phyloP scores from a whole-genome alignment of 2,113 vertebrate genomes.

The Aptenodytes forsteri region DNA sequence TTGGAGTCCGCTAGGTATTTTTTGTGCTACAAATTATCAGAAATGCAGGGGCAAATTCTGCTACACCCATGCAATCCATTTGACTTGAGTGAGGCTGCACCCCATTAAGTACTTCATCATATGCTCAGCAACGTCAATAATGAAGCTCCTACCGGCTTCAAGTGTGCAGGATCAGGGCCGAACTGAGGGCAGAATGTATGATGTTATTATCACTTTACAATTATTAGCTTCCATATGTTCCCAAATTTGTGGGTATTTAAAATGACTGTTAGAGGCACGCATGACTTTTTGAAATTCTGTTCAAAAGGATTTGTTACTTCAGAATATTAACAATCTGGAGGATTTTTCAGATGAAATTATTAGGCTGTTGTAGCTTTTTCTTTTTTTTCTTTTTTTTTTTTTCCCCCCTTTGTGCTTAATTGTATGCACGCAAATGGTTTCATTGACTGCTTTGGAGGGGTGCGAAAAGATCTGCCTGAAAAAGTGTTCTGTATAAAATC shows the following conservation, averaged over 20 bases:
- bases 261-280: neutral
- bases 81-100: neutral
- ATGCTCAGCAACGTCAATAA: neutral
- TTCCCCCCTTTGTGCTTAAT: neutral
- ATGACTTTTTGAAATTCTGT: neutral
- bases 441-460: slow-evolving; percentile 52
- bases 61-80: neutral
- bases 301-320: neutral
- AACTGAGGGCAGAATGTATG: neutral
- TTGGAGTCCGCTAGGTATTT: neutral
- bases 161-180: fast-evolving
- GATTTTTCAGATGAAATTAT: neutral
- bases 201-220: neutral
- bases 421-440: slow-evolving; percentile 33
- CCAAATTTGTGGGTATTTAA: neutral
- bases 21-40: neutral
- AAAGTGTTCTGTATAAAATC: slow-evolving; percentile 54
- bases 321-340: neutral
- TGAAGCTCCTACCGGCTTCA: neutral
- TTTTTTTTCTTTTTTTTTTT: neutral
- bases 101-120: neutral
- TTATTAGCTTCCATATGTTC: neutral
- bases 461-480: slow-evolving; percentile 24
- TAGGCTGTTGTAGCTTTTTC: neutral
- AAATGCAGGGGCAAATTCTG: neutral